Evolutionary conservation across 1,140 invertebrate genomes (phyloP).

Genomic region (Choristoneura fumiferana): DNA sequence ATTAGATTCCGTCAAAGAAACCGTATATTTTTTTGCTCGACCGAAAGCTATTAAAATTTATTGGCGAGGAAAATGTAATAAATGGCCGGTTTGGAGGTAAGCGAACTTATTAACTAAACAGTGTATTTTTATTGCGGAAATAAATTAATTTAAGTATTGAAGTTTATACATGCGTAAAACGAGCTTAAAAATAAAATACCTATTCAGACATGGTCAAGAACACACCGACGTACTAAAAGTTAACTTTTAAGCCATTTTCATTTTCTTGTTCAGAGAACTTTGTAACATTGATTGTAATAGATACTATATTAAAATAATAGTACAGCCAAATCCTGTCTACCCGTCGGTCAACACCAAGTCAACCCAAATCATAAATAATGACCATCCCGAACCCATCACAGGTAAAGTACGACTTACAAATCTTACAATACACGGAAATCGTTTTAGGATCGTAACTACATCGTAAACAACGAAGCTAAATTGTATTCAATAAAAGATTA

Average conservation of each 20-base stretch:
- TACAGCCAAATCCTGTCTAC: no score
- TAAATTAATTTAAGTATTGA: background rate
- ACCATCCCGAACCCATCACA: background rate
- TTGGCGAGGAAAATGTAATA: conserved; percentile 6
- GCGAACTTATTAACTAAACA: conserved; percentile 3
- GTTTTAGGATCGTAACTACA: conserved; percentile 9
- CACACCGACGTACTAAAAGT: no score
- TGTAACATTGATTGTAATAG: no score
- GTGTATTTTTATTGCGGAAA: conserved; percentile 8
- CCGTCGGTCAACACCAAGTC: no score
- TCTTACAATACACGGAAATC: conserved; percentile 9
- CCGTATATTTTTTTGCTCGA: conserved; percentile 33
- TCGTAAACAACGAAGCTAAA: background rate
- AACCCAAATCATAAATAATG: conserved; percentile 1
- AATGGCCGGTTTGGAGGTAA: conserved; percentile 7
- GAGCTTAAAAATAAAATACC: no score
- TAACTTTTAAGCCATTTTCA: no score
- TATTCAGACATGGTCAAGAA: no score
- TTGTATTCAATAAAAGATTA: no score
- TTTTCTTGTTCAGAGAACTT: no score
- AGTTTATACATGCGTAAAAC: no score
- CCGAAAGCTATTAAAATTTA: conserved; percentile 24
- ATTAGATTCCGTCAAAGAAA: conserved; percentile 37
- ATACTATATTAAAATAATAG: no score
- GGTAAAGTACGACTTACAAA: background rate